Conservation (phyloP, 2,797 vertebrate genomes). For the Fistularia tabacaria region DNA sequence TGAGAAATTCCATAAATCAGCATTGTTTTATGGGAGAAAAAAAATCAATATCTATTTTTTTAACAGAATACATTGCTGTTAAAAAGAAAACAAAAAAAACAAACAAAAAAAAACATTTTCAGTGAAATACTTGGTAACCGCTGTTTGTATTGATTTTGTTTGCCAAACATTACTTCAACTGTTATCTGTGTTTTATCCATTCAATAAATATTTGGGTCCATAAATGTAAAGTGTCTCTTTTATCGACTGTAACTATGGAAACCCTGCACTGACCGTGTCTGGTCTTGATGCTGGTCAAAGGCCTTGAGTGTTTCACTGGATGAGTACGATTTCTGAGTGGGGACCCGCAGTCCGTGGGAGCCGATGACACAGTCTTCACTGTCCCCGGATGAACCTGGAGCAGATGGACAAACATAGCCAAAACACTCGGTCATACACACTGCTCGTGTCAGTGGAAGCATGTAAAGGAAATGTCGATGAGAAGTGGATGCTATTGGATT, state of each 20-base stretch:
- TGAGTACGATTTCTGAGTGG: conserved; percentile 97
- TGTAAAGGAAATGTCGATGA: background rate
- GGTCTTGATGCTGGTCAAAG: conserved; percentile 94
- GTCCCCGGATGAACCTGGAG: conserved; percentile 73
- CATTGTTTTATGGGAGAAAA: too few species aligned
- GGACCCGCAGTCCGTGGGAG: conserved; percentile 77
- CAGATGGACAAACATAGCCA: background rate
- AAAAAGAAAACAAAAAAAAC: too few species aligned
- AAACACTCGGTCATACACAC: background rate
- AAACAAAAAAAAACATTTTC: background rate
- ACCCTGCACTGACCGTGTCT: conserved; percentile 55
- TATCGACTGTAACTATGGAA: background rate
- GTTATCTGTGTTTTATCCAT: too few species aligned
- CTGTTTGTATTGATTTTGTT: too few species aligned
- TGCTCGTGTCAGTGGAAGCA: background rate
- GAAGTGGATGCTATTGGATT: too few species aligned
- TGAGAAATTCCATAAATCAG: too few species aligned
- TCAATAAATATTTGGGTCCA: too few species aligned
- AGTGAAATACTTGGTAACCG: background rate
- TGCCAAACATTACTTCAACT: too few species aligned
- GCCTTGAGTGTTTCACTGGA: conserved; percentile 97
- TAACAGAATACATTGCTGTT: too few species aligned
- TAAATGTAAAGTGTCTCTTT: too few species aligned
- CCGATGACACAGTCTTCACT: conserved; percentile 81
- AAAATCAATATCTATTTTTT: too few species aligned